phyloP scores from a whole-genome alignment of 2,113 vertebrate species.

The Podiceps cristatus region DNA sequence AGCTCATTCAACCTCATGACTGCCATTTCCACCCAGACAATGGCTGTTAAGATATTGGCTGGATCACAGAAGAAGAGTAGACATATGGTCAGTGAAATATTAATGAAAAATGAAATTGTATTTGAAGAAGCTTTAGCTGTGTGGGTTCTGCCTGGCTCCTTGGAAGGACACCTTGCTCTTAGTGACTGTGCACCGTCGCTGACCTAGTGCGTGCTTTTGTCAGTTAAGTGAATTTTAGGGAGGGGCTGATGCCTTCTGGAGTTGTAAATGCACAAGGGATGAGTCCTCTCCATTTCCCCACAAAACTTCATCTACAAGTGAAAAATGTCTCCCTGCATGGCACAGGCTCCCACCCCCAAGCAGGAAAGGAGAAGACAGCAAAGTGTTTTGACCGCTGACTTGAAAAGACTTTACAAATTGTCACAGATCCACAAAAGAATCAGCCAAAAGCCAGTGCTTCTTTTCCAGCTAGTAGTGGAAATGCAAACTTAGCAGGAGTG shows the following conservation, averaged over 20 bases:
- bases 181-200: neutral
- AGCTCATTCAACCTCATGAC: neutral
- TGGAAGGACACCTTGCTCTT: neutral
- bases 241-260: neutral
- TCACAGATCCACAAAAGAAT: neutral
- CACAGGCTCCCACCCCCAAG: neutral
- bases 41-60: neutral
- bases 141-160: neutral
- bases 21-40: neutral
- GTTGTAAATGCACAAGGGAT: neutral
- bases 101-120: neutral
- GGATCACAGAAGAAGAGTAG: neutral
- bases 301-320: neutral
- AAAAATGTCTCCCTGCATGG: neutral
- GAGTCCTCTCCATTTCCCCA: neutral
- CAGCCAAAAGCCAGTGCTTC: neutral
- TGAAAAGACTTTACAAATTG: neutral
- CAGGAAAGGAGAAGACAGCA: neutral
- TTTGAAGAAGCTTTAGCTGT: neutral
- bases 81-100: neutral
- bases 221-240: neutral
- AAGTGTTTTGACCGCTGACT: neutral
- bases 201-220: neutral
- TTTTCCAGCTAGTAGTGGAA: neutral
- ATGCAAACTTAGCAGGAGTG: neutral